Base-by-base conservation (phyloP, 2,797 vertebrate species). In the Gymnoscopelus braueri region DNA sequence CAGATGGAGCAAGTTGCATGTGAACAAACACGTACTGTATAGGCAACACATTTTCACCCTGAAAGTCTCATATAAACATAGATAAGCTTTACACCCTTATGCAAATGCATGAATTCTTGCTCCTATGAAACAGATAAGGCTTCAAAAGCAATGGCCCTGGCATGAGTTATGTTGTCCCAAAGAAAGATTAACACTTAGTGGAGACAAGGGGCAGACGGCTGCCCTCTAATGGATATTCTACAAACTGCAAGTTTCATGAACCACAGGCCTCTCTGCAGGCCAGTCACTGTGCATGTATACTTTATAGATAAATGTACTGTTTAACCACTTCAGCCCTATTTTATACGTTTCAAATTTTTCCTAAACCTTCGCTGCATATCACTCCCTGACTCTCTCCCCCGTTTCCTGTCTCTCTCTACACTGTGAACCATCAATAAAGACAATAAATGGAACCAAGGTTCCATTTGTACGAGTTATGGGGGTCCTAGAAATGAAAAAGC, bases 1-100 rank as follows among this genome's bases (percentile, higher is more conserved):
- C 63, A 84, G 51, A n/a, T 53, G 52, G 14, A 19, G 52, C 19
- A 53, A 82, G 72, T 65, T 71, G 65, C 67, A 80, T 82, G 72
- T 79, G 79, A 81, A 72, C 86, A 39, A 8, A 86, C 86, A 85
- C 82, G 80, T 80, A 81, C 75, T 66, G 55, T 35, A 70, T 84
- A 85, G 68, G 85, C 84, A 84, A 78, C 63, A 58, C 77, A 66
- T 62, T 67, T 58, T 69, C 79, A 29, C 72, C 64, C 55, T 66
- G 50, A 82, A 68, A 79, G 72, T 73, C 69, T 71, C 50, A 64
- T 14, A 62, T 19, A 56, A 11, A 76, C 78, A 79, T 71, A 81
- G 77, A 84, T 54, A 67, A 69, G 73, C 66, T 77, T 39, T 39
- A 39, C 19, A 44, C 71, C 71, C 68, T 67, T 63, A 77, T 13